Percentiles rank a stretch among this genome's conserved stretches.
Evolutionary conservation across 2,888 invertebrate genomes (phyloP).

Genomic region (Eustalomyia histrio): DNA sequence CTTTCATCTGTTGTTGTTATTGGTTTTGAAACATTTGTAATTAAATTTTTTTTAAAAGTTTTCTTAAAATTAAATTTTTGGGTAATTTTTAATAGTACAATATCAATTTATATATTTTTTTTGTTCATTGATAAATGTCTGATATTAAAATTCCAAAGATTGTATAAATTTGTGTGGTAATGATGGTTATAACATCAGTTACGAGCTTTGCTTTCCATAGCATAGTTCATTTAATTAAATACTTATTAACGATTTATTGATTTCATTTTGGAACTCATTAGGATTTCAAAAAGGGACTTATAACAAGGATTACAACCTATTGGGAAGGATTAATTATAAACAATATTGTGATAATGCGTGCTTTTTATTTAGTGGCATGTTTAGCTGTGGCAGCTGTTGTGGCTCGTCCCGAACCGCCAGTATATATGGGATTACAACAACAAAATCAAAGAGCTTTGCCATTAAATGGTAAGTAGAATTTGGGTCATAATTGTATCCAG

Average conservation of each 20-base stretch:
- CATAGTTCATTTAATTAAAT: conserved; percentile 25
- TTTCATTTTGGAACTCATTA: not conserved
- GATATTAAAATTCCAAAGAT: conserved; percentile 6
- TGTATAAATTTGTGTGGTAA: conserved; percentile 54
- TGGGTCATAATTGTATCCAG: too few species aligned
- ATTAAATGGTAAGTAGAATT: conserved; percentile 76
- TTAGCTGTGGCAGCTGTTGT: conserved; percentile 71
- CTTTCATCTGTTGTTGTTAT: not conserved
- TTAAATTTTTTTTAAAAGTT: not conserved
- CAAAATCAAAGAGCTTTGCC: conserved; percentile 79
- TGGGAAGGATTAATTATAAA: conserved; percentile 4
- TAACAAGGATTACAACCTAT: not conserved
- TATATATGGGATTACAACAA: conserved; percentile 70
- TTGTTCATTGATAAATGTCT: not conserved
- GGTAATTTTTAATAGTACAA: not conserved
- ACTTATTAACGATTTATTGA: not conserved
- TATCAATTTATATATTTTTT: not conserved
- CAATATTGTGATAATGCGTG: conserved; percentile 72
- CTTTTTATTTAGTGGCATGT: conserved; percentile 75
- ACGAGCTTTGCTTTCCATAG: conserved; percentile 27
- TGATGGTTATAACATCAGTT: conserved; percentile 49
- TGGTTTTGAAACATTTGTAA: conserved; percentile 11
- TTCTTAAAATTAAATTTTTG: not conserved
- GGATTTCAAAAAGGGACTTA: not conserved
- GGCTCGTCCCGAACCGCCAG: conserved; percentile 76